Base-by-base conservation (phyloP, 1,140 invertebrate species). In the Archivesica marissinica region DNA sequence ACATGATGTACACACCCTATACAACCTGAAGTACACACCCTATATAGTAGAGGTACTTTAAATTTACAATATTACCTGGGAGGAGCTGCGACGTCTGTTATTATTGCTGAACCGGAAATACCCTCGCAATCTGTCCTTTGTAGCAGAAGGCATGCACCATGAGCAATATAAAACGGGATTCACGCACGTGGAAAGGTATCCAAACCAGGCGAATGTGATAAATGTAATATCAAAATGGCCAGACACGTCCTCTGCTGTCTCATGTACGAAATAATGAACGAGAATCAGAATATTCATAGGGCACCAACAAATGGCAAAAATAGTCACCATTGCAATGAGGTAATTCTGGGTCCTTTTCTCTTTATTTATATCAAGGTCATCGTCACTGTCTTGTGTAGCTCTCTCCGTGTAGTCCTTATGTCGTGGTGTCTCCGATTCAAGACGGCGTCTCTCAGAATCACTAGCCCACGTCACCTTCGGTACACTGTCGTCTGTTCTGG, bases 221-320 rank as follows among this genome's bases (percentile, higher is more conserved):
- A 96, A 97, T 1, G 95, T 96, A 25, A 96, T 95, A 88, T 97
- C 96, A 76, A 96, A 96, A 88, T 96, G 95, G 28, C 94, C 95
- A 25, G 94, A 95, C 89, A 96, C 97, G 50, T 96, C 95, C 85
- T 96, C 96, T 0, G 96, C 96, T 90, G 97, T 96, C 83, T 96
- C 96, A 50, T 95, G 93, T 15, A 97, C 92, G 38, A 96, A 95
- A 75, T 96, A 94, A 56, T 96, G 95, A 0, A 96, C 96, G 20
- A 97, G 92, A 87, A 95, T 94, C 2, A 96, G 93, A 41, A 96
- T 94, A 94, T 96, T 96, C 47, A 96, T 90, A 0, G 96, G 96
- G 88, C 95, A 96, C 77, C 96, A 92, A 86, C 95, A 96, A 50
- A 96, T 94, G 30, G 95, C 96, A 88, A 96, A 96, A 17, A 95